Evolutionary conservation across 2,888 invertebrate genomes (phyloP), one percentile per base, ranked within the genome.

Genomic region (Rhagonycha fulva): DNA sequence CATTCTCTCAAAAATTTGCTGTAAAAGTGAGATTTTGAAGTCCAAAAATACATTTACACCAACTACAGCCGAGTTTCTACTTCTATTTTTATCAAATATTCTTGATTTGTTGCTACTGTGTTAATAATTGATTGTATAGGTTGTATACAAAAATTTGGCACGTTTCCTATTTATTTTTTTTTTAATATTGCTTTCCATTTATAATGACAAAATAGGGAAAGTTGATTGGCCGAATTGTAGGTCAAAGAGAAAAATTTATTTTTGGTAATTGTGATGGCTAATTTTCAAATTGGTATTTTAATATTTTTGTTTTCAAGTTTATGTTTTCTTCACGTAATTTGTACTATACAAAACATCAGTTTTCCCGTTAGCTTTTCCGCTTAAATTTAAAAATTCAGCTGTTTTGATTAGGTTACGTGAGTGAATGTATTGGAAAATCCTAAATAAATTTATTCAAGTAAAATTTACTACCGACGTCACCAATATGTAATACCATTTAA

Each of bases 121-220:
- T 47, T 47, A 47, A 47, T 47, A 47, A 47, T 47, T 47, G 47
- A 47, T 47, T 47, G n/a, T 47, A 47, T 47, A 47, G 47, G 47
- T 47, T n/a, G 47, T 47, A 47, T 47, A 47, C 47, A 47, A 47
- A 47, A 47, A 47, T 47, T 47, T 47, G 47, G 47, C 47, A 47
- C 47, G 47, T 47, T 47, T 47, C 47, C 47, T 47, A 47, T 47
- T 69, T 77, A 74, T 70, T 76, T 74, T 74, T 74, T n/a, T 76
- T 70, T 76, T 68, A 76, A 70, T 79, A 81, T 79, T 79, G 81
- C 79, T 83, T 83, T 82, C 82, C 80, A 81, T 81, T 82, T 80
- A 79, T 78, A 79, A 80, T 79, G 79, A 81, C 82, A 80, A 82
- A 81, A 79, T 80, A 82, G 83, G 81, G 83, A 83, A 84, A 84